Percentiles rank a stretch among this genome's conserved stretches.
Conservation (phyloP, 2,888 invertebrate species). For the Aelia acuminata region DNA sequence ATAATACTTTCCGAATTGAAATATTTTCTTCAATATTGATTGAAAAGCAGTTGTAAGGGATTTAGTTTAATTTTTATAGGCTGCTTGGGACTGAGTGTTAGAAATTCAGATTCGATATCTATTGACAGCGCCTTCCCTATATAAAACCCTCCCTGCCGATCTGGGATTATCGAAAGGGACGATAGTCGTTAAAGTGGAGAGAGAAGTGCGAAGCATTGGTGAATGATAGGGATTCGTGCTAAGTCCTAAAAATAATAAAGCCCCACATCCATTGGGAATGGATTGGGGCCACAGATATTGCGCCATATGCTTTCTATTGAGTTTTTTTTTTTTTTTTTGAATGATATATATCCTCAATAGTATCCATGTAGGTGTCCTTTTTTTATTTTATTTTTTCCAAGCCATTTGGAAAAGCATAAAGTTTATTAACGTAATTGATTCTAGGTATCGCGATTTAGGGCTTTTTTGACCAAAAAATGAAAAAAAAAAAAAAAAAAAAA, state of each 20-base stretch:
- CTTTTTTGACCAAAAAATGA: too few species aligned
- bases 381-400: not conserved
- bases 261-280: not conserved
- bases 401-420: not conserved
- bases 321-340: too few species aligned
- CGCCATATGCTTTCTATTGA: not conserved
- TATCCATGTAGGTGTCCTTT: not conserved
- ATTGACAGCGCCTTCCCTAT: not conserved
- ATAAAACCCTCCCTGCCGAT: too few species aligned
- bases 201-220: not conserved
- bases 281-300: not conserved
- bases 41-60: not conserved
- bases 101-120: not conserved
- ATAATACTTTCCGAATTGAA: too few species aligned
- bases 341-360: not conserved
- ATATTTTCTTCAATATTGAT: too few species aligned
- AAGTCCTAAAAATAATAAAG: constrained; percentile 1
- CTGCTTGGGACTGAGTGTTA: not conserved
- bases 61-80: not conserved
- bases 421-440: not conserved
- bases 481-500: too few species aligned
- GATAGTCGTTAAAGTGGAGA: not conserved
- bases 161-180: not conserved
- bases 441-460: too few species aligned
- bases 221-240: not conserved